Evolutionary conservation across 2,888 invertebrate species (phyloP).

Genomic region (Gymnocheta viridis): DNA sequence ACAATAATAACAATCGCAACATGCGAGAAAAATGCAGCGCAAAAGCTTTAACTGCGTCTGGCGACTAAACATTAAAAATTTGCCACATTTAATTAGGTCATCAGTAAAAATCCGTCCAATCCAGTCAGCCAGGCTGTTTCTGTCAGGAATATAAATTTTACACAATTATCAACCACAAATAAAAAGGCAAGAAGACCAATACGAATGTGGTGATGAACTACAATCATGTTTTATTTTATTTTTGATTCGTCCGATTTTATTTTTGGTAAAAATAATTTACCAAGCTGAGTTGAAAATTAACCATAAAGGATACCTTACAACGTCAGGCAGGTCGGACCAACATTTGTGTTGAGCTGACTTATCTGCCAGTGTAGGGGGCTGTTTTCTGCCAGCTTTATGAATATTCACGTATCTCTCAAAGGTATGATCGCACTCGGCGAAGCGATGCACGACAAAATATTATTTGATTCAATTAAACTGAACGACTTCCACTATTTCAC

Average conservation of each 20-base stretch:
- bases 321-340: too few relatives aligned
- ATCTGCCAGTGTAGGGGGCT: too few relatives aligned
- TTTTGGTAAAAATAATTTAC: too few relatives aligned
- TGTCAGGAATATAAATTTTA: constrained; percentile 57
- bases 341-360: too few relatives aligned
- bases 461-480: too few relatives aligned
- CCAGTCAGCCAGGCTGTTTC: constrained; percentile 32
- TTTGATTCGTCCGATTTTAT: neutral
- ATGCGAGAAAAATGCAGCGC: neutral
- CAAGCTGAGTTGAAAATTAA: too few relatives aligned
- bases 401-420: too few relatives aligned
- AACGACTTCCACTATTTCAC: too few relatives aligned
- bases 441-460: too few relatives aligned
- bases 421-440: too few relatives aligned
- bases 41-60: constrained; percentile 12
- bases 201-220: neutral
- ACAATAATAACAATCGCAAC: neutral
- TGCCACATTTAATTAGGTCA: constrained; percentile 68
- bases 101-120: constrained; percentile 41
- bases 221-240: neutral
- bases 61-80: constrained; percentile 23
- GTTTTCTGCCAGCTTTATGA: too few relatives aligned
- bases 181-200: neutral
- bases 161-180: neutral
- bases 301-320: too few relatives aligned